These are phyloP conservation scores for Dynastes tityus DNA, from an alignment of 2,888 invertebrate genomes.

Conservation along the genomic window DNA sequence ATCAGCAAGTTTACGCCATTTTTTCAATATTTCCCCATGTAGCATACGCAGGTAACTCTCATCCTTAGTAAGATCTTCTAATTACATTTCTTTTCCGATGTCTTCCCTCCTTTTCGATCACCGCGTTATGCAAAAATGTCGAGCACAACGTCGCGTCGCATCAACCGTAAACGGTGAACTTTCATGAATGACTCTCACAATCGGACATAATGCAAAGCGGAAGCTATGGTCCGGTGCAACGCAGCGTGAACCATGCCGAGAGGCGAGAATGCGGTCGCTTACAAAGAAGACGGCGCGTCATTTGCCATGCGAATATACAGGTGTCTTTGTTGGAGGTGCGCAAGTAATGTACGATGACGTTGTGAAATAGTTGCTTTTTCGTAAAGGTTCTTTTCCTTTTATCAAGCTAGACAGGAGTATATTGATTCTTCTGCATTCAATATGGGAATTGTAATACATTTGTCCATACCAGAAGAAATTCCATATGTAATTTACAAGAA, in stretches of 20 bases:
- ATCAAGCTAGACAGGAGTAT: no score
- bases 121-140: slow-evolving; percentile 32
- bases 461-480: no score
- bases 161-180: slow-evolving; percentile 30
- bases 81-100: no score
- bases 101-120: no score
- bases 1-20: no score
- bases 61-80: no score
- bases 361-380: background rate
- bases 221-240: slow-evolving; percentile 24
- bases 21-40: no score
- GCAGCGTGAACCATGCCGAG: slow-evolving; percentile 31
- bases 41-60: no score
- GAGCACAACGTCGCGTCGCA: background rate
- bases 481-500: no score
- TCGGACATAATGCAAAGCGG: slow-evolving; percentile 24
- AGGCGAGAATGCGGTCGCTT: slow-evolving; percentile 20
- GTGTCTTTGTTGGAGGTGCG: background rate
- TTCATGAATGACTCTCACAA: slow-evolving; percentile 36
- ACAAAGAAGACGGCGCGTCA: slow-evolving; percentile 1
- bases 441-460: no score
- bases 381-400: no score
- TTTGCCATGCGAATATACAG: slow-evolving; percentile 11
- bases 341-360: slow-evolving; percentile 14
- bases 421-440: no score